Evolutionary conservation across 2,888 invertebrate species (phyloP), one percentile per base, ranked within the genome.

Genomic region (Sinodicranocentrus sp.): DNA sequence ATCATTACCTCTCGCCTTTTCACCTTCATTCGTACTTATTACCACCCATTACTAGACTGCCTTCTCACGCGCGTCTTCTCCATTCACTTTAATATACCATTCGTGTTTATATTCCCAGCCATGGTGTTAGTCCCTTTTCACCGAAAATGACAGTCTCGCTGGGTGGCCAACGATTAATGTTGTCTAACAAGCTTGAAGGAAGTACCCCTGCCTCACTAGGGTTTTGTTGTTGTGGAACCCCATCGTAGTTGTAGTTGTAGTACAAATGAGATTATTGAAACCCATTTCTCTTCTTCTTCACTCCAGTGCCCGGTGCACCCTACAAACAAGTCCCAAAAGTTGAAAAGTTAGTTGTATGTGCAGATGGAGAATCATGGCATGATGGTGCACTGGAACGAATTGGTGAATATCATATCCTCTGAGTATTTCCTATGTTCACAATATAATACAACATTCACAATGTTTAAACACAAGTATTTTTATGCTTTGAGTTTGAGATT

Each of bases 161-260:
- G 88, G 88, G 88, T 88, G 88, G 88, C 75, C 88, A 84, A 85
- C 85, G 86, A 87, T 88, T 87, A 88, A 88, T 87, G 87, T 85
- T 87, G 87, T 88, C 88, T 88, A 88, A 88, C 88, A 88, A 88
- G 88, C 86, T 87, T 76, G 83, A 85, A 86, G 84, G 86, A 88
- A 85, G 85, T 84, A 82, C 87, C 86, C 86, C 80, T 82, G 23
- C 48, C 52, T 67, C 80, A 67, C 79, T 44, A 10, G 23, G 1
- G 21, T 72, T 72, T 70, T 63, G 39, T 70, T 75, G 52, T 54
- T 21, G 44, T 57, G 76, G 82, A 76, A 76, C 82, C 82, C 82
- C 70, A 48, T 63, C 65, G 68, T 71, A 61, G 61, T 76, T 70
- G 70, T 70, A 82, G 43, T 76, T 70, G 70, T 70, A 82, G 43